Evolutionary conservation across 2,888 invertebrate genomes (phyloP), one percentile per base, ranked within the genome.

Genomic region (Diplolepis rosae): DNA sequence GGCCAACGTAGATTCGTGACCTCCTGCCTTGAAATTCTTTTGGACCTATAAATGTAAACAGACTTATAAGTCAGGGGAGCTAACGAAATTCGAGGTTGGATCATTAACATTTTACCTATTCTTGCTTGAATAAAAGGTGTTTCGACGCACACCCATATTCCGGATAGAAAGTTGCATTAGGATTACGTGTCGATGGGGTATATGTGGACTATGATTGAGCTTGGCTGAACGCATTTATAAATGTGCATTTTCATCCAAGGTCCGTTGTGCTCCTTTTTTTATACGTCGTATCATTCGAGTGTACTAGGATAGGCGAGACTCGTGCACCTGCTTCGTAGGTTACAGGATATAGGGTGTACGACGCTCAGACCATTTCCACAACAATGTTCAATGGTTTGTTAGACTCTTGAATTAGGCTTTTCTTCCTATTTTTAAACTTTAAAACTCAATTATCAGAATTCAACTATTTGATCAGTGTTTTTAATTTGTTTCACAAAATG

Each of bases 161-260:
- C 75, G 70, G 79, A 76, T 83, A 81, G 83, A 83, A 83, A 84
- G 83, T 76, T 73, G 68, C 71, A 77, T 82, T 80, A 52, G 73
- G 78, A 78, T 77, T 79, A 77, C 77, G 73, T 76, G 70, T 73
- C 78, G 48, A 65, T 30, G 39, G n/a, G 28, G 15, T 22, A 80
- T 80, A 80, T 79, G 80, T 79, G 80, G 80, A 79, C 79, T 82
- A 70, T 70, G 74, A 66, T 35, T 56, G 70, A 72, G 61, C 72
- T 74, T 77, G 74, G 83, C 80, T 82, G 82, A 82, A 82, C 77
- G 81, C 82, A 80, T 81, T 82, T 75, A 73, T 80, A 79, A 77
- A 82, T 79, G 80, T 81, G 80, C 78, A 80, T 77, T 77, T 78
- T 73, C 76, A 75, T 78, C 70, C 76, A 71, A 56, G 61, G 74